A percentile compares a stretch with the other conserved stretches of the same genome.
These are phyloP conservation scores for Anguilla pacifica DNA, from an alignment of 2,797 vertebrate genomes.

Conservation along the genomic window DNA sequence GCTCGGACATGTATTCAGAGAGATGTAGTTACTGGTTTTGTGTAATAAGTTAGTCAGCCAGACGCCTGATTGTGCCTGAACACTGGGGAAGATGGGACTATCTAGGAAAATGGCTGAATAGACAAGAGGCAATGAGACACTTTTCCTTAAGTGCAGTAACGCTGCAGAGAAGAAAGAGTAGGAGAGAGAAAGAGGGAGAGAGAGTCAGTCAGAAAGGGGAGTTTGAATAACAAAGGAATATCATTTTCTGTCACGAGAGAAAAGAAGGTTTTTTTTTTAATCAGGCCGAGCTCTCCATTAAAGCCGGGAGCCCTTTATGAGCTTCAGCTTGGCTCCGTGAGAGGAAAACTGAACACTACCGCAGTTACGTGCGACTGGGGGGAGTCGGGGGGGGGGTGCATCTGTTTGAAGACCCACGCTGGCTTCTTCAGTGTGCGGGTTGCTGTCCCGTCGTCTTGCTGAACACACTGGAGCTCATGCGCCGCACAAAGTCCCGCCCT, in stretches of 20 bases:
- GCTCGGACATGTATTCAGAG: background rate
- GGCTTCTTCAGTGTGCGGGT: background rate
- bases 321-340: constrained; percentile 3
- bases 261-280: constrained; percentile 26
- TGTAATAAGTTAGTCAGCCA: background rate
- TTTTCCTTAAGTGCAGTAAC: constrained; percentile 43
- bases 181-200: background rate
- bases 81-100: constrained; percentile 24
- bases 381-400: background rate
- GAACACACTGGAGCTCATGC: background rate
- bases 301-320: constrained; percentile 46
- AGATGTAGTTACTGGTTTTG: background rate
- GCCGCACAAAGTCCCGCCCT: background rate
- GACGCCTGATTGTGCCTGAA: constrained; percentile 27
- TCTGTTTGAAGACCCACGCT: constrained; percentile 10
- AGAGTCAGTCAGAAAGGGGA: background rate
- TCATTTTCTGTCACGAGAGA: background rate
- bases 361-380: constrained; percentile 4
- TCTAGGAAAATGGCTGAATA: constrained; percentile 38
- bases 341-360: constrained; percentile 18
- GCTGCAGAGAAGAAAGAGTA: background rate
- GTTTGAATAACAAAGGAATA: constrained; percentile 15
- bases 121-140: constrained; percentile 30
- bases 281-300: constrained; percentile 27
- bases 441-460: background rate